Base-by-base conservation (phyloP, 92 coral and sea anemone genomes). In the Phenganax subtilis region DNA sequence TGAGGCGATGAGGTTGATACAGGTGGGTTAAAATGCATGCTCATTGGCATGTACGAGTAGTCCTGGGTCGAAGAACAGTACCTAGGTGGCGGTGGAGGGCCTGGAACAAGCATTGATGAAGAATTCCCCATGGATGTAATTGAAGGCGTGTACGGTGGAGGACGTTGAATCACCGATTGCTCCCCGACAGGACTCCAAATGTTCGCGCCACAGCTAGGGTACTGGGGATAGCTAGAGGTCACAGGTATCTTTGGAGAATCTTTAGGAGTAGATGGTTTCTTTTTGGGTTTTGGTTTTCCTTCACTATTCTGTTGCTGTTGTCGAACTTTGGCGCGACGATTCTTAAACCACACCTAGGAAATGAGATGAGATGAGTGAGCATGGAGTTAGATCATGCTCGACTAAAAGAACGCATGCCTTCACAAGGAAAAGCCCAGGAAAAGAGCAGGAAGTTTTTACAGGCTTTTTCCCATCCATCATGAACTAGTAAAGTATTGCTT, bases 101-200 rank as follows among this genome's bases (percentile, higher is more conserved):
- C 96, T 71, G 93, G 89, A 85, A 92, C 85, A 52, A 91, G 89
- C 75, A 93, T 90, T 20, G 94, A 89, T 55, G 88, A 87, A 30
- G 92, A 89, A 57, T 89, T 92, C 47, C 89, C 83, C 81, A 93
- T 87, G 12, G 93, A 72, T 88, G 90, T 92, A 75, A 92, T 91
- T n/a, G 91, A 87, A 6, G 93, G 78, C 7, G 94, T 90, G 17
- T 92, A 88, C 3, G 99, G 85, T 29, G 90, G 91, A 67, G 88
- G 89, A 14, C 96, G 86, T 54, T 91, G 91, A 67, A 90, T 86
- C 29, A 97, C 91, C 31, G 97, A 85, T 12, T 92, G 89, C 20
- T 96, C 99, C 66, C 88, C 97, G 69, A 91, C 92, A 1, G 99
- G 92, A 72, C 96, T 96, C 99, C 99, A 96, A 74, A 96, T 89